These are phyloP conservation scores for Gavialis gangeticus DNA, from an alignment of 2,113 vertebrate genomes.

Conservation along the genomic window DNA sequence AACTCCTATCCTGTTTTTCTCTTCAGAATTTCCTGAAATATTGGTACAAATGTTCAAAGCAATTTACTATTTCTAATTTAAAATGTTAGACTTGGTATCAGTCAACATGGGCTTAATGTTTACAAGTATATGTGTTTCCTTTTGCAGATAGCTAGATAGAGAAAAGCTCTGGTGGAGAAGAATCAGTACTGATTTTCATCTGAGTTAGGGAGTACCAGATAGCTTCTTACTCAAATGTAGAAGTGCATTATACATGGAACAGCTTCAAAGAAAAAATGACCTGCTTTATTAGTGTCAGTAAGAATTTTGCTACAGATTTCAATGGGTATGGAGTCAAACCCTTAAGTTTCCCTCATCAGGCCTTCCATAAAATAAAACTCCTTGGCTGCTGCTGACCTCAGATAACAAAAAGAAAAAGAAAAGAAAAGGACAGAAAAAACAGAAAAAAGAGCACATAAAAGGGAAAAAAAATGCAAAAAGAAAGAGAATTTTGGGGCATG, in stretches of 20 bases:
- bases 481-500: background rate
- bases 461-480: background rate
- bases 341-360: background rate
- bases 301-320: constrained; percentile 1
- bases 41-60: background rate
- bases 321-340: background rate
- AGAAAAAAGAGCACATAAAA: fast-evolving
- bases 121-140: background rate
- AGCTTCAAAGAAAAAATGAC: background rate
- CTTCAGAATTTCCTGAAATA: background rate
- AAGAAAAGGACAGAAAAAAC: background rate
- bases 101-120: background rate
- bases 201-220: background rate
- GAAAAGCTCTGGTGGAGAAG: background rate
- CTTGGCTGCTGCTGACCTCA: background rate
- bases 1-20: background rate
- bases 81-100: background rate
- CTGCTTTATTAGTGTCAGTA: background rate
- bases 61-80: background rate
- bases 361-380: background rate
- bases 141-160: background rate
- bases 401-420: background rate
- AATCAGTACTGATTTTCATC: background rate
- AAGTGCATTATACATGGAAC: background rate
- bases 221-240: background rate